These are phyloP conservation scores for Etheostoma nigrum DNA, from an alignment of 2,797 vertebrate genomes.

Conservation along the genomic window DNA sequence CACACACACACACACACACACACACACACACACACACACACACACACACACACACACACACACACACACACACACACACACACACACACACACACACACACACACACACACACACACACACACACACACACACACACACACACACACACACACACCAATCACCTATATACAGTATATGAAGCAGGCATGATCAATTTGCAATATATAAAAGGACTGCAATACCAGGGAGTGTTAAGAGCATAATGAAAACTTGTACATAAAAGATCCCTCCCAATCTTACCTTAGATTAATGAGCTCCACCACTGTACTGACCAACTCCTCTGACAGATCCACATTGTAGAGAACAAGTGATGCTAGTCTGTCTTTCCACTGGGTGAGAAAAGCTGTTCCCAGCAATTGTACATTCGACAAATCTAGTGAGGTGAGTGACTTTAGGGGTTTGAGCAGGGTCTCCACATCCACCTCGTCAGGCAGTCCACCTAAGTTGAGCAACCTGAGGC, in stretches of 20 bases:
- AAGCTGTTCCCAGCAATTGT: slow-evolving; percentile 88
- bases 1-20: too few relatives aligned
- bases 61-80: too few relatives aligned
- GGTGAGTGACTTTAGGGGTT: slow-evolving; percentile 88
- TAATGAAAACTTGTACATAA: neutral
- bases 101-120: too few relatives aligned
- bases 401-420: slow-evolving; percentile 94
- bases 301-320: slow-evolving; percentile 91
- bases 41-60: too few relatives aligned
- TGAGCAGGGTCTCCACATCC: slow-evolving; percentile 90
- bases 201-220: neutral
- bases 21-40: too few relatives aligned
- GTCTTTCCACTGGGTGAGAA: slow-evolving; percentile 95
- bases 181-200: neutral
- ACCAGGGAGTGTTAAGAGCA: neutral
- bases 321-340: slow-evolving; percentile 96
- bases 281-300: slow-evolving; percentile 92
- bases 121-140: too few relatives aligned
- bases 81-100: too few relatives aligned
- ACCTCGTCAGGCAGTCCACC: slow-evolving; percentile 90
- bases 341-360: slow-evolving; percentile 94
- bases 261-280: slow-evolving; percentile 71
- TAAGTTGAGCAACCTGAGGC: slow-evolving; percentile 93
- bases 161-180: neutral
- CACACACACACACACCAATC: neutral